Conservation (phyloP, 2,888 invertebrate species). For the Hyles lineata region DNA sequence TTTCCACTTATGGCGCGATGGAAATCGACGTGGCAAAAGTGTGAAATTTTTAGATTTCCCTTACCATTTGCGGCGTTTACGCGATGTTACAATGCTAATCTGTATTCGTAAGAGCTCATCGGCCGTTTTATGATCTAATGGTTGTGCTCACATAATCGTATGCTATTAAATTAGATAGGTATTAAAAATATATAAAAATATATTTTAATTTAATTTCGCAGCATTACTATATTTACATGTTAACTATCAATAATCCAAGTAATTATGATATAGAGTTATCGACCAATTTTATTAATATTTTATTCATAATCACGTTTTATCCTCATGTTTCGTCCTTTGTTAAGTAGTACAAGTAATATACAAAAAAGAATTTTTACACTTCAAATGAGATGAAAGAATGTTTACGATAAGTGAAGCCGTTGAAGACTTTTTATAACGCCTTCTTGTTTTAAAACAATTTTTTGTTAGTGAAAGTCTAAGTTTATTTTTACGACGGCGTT, state of each 20-base stretch:
- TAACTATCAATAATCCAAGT: too few species aligned
- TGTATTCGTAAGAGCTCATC: constrained; percentile 16
- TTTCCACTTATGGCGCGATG: constrained; percentile 51
- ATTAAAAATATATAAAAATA: not conserved
- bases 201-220: not conserved
- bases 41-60: constrained; percentile 41
- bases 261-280: too few species aligned
- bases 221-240: not conserved
- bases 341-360: not conserved
- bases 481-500: constrained; percentile 41
- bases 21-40: constrained; percentile 36
- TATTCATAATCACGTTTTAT: not conserved
- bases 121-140: not conserved
- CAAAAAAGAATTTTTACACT: not conserved
- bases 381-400: constrained; percentile 18
- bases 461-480: constrained; percentile 46
- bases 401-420: constrained; percentile 26
- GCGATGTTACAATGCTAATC: constrained; percentile 30
- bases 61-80: constrained; percentile 40
- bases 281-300: not conserved
- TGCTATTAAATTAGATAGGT: not conserved
- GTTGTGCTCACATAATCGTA: not conserved
- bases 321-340: not conserved
- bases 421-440: constrained; percentile 13
- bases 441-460: constrained; percentile 31